phyloP scores from a whole-genome alignment of 2,797 vertebrate genomes.

The Protonibea diacanthus region DNA sequence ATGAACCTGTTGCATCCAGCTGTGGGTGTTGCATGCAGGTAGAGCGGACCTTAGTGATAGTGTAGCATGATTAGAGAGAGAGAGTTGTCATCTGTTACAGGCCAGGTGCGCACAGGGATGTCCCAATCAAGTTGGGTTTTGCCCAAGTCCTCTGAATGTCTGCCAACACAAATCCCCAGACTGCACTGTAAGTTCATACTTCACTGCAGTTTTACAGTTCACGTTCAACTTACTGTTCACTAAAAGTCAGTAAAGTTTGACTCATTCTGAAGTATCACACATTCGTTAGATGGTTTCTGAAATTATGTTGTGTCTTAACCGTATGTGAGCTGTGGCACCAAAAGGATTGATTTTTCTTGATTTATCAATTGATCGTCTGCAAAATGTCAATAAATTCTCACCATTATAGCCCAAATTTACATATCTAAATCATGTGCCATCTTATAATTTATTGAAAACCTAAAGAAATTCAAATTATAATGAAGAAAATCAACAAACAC shows the following conservation, averaged over 20 bases:
- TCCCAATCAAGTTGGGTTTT: slow-evolving; percentile 21
- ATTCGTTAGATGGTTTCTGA: neutral
- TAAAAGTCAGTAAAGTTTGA: neutral
- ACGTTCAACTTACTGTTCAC: too few species aligned
- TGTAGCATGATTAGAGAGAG: slow-evolving; percentile 42
- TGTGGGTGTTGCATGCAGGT: slow-evolving; percentile 3
- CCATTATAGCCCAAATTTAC: neutral
- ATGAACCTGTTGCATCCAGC: slow-evolving; percentile 40
- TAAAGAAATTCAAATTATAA: neutral
- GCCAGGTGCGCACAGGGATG: slow-evolving; percentile 43
- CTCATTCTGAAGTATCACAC: neutral
- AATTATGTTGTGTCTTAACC: neutral
- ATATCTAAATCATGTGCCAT: neutral
- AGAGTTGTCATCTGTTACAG: neutral
- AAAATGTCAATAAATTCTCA: neutral
- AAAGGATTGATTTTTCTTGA: neutral
- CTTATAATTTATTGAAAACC: neutral
- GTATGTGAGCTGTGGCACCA: too few species aligned
- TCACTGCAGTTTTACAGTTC: neutral
- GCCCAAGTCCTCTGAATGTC: slow-evolving; percentile 27
- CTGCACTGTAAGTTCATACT: neutral
- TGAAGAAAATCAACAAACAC: neutral
- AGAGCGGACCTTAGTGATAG: slow-evolving; percentile 20
- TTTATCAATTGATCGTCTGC: neutral
- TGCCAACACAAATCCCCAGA: slow-evolving; percentile 23